Base-by-base conservation (phyloP, 2,113 vertebrate genomes). In the Mola mola region DNA sequence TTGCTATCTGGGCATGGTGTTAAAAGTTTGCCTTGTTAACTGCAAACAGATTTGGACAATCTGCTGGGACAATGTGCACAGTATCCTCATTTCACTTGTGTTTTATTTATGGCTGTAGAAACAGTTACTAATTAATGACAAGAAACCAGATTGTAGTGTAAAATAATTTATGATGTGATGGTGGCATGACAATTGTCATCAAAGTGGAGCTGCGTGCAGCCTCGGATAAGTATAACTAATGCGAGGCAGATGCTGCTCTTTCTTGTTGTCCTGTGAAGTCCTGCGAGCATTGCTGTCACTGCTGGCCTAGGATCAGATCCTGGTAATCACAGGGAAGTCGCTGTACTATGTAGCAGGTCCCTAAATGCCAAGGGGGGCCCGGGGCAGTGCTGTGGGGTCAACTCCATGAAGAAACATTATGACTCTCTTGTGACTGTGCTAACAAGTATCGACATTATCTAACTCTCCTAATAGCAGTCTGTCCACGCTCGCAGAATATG, bases 361-460 rank as follows among this genome's bases (percentile, higher is more conserved):
- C 63, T 60, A 60, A 75, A 77, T 62, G 70, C 48, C 73, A 43
- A 25, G 22, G 67, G 31, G 31, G 20, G 36, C 28, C 2, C 7
- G 41, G 44, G 67, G 49, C 22, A 67, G 62, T 44, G 66, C 72
- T 72, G 63, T 24, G 59, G 82, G 75, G 51, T 72, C 67, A 46
- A 87, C 80, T 72, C 81, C 56, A 50, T 63, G 48, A 66, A 53
- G 75, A 79, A 84, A 82, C 85, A 84, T 61, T 75, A 75, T 87
- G 86, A 89, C 82, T 89, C 72, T 85, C 69, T 76, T 83, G 83
- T 88, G 89, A 90, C 87, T 86, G 37, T 43, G 25, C 65, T 75
- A 70, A 80, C 68, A 66, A 83, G 75, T 65, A 81, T 75, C 21
- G 20, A 75, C 61, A 53, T 83, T 58, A 85, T 86, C 72, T 62